Percentiles rank a stretch among this genome's conserved stretches.
phyloP scores from a whole-genome alignment of 2,797 vertebrate genomes.

The Odontamblyopus rebecca region DNA sequence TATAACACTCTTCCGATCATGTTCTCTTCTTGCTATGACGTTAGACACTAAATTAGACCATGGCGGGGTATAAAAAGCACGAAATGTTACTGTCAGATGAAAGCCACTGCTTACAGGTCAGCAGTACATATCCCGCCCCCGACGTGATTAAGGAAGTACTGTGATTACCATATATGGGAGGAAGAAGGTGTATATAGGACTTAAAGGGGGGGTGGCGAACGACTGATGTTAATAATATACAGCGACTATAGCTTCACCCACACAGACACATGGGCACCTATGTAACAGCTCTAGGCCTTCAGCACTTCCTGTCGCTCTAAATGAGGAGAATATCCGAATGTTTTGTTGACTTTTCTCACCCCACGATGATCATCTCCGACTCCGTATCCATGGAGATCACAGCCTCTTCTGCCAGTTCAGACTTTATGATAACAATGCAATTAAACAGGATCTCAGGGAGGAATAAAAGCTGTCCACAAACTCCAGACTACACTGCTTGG shows the following conservation, averaged over 20 bases:
- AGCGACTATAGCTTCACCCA: conserved; percentile 65
- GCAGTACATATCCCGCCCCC: conserved; percentile 60
- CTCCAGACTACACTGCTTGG: background rate
- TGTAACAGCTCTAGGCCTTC: conserved; percentile 14
- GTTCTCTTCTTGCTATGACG: conserved; percentile 13
- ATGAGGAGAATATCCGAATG: conserved; percentile 32
- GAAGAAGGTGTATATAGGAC: conserved; percentile 61
- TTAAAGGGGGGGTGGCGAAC: conserved; percentile 65
- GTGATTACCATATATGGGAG: conserved; percentile 63
- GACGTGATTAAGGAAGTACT: conserved; percentile 72
- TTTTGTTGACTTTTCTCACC: conserved; percentile 39
- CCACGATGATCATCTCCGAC: conserved; percentile 18
- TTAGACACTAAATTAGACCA: conserved; percentile 40
- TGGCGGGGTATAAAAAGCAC: conserved; percentile 27
- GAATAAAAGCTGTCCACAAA: background rate
- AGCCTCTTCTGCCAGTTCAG: conserved; percentile 26
- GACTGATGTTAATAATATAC: conserved; percentile 74
- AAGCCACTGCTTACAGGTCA: conserved; percentile 54
- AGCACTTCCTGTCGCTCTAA: conserved; percentile 16
- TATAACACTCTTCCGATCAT: conserved; percentile 24
- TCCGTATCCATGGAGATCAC: conserved; percentile 43
- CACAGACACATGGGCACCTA: conserved; percentile 40
- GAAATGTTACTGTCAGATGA: conserved; percentile 52
- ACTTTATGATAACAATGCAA: conserved; percentile 45
- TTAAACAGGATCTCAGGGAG: conserved; percentile 32